Percentiles rank a stretch among this genome's conserved stretches.
phyloP scores from a whole-genome alignment of 2,113 vertebrate species.

The Pipra filicauda region DNA sequence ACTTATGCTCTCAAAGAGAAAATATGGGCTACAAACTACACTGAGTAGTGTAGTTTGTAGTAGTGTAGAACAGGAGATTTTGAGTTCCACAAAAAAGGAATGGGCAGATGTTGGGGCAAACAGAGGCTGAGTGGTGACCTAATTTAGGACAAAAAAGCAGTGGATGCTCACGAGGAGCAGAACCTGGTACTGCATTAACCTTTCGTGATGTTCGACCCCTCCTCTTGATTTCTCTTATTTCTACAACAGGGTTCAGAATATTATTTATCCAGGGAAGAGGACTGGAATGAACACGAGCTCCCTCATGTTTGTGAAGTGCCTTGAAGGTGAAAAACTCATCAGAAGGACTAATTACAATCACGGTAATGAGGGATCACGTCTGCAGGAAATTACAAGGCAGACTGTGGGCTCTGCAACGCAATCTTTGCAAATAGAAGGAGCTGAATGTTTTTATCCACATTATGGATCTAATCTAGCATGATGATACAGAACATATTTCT shows the following conservation, averaged over 20 bases:
- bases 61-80: background rate
- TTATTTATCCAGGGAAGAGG: background rate
- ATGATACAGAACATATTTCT: background rate
- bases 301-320: constrained; percentile 17
- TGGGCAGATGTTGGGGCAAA: background rate
- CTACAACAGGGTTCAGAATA: background rate
- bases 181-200: background rate
- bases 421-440: background rate
- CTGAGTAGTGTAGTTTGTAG: background rate
- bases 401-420: background rate
- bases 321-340: background rate
- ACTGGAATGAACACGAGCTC: background rate
- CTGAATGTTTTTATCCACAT: background rate
- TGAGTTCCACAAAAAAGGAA: background rate
- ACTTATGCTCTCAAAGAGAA: background rate
- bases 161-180: background rate
- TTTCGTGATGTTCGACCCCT: background rate
- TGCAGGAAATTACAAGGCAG: constrained; percentile 12
- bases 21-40: background rate
- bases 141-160: background rate
- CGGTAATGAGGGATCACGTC: background rate
- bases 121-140: background rate
- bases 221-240: background rate
- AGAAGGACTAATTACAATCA: constrained; percentile 18
- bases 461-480: background rate